Evolutionary conservation across 2,888 invertebrate species (phyloP), one percentile per base, ranked within the genome.

Genomic region (Suillia variegata): DNA sequence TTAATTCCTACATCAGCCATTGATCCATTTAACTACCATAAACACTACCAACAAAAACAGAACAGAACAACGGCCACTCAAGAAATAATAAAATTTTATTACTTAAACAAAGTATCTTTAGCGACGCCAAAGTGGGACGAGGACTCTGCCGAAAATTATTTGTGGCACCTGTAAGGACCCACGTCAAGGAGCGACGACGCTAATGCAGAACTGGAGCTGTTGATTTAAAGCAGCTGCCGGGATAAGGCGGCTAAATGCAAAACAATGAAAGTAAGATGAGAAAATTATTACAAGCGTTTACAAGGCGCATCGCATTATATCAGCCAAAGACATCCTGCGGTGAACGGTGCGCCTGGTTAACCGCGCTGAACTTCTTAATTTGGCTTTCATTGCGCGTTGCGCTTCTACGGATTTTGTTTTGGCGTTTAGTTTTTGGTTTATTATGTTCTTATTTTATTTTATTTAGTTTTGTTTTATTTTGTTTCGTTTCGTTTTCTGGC

Each of bases 181-280:
- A 12, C 20, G 6, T 13, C 18, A 4, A 5, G 18, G 3, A 18
- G 38, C 38, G 6, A 45, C 18, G 45, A 5, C n/a, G 38, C 13
- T 38, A 13, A 38, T n/a, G 10, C 26, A 6, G 26, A 38, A 38
- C 38, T 38, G 38, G 10, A 26, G n/a, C n/a, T n/a, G n/a, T n/a
- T n/a, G n/a, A n/a, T n/a, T n/a, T n/a, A n/a, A n/a, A n/a, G n/a
- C n/a, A n/a, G n/a, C n/a, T n/a, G 31, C 12, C 31, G 38, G 12
- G 13, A n/a, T n/a, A 38, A 8, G n/a, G 6, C 45, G 6, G 38
- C 20, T 45, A 5, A 45, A 45, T 45, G 45, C 45, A 68, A 67
- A 62, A 70, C 72, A 73, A 75, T 75, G 75, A 74, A 73, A 74
- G 74, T 74, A 73, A 74, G 75, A 67, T 71, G 70, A 70, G 68